Evolutionary conservation across 2,113 vertebrate genomes (phyloP).

Genomic region (Engystomops pustulosus): DNA sequence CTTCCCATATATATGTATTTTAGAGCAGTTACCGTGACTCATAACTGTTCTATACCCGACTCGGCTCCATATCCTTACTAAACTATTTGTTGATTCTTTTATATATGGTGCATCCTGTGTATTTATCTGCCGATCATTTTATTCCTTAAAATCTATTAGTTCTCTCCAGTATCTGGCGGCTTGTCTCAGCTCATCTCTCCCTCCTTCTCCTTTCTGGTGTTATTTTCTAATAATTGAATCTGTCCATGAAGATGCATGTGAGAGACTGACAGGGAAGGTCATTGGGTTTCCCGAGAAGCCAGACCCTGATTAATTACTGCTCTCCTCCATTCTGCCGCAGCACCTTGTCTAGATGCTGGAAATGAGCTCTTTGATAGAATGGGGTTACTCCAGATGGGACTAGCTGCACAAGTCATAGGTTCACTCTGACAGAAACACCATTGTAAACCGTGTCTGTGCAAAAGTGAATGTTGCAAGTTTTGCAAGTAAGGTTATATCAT

Average conservation of each 20-base stretch:
- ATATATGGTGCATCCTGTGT: background rate
- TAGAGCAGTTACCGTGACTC: too few relatives aligned
- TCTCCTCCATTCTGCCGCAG: constrained; percentile 58
- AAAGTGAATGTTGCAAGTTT: background rate
- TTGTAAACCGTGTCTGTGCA: background rate
- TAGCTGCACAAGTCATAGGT: constrained; percentile 46
- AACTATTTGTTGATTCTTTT: too few relatives aligned
- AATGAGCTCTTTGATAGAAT: constrained; percentile 64
- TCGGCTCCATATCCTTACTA: too few relatives aligned
- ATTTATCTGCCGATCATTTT: background rate
- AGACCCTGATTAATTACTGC: constrained; percentile 56
- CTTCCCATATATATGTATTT: too few relatives aligned
- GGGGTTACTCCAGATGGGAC: constrained; percentile 60
- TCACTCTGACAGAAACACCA: constrained; percentile 25
- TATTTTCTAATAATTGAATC: constrained; percentile 58
- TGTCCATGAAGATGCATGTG: constrained; percentile 47
- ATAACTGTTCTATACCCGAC: too few relatives aligned
- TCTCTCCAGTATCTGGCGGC: too few relatives aligned
- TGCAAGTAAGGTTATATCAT: too few relatives aligned
- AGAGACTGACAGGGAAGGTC: constrained; percentile 54
- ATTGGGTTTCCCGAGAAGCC: constrained; percentile 50
- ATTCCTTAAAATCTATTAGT: background rate
- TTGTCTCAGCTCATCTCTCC: constrained; percentile 1
- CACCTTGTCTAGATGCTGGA: constrained; percentile 60
- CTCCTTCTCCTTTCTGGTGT: constrained; percentile 21